Evolutionary conservation across 2,888 invertebrate genomes (phyloP), one percentile per base, ranked within the genome.

Genomic region (Zootermopsis nevadensis): DNA sequence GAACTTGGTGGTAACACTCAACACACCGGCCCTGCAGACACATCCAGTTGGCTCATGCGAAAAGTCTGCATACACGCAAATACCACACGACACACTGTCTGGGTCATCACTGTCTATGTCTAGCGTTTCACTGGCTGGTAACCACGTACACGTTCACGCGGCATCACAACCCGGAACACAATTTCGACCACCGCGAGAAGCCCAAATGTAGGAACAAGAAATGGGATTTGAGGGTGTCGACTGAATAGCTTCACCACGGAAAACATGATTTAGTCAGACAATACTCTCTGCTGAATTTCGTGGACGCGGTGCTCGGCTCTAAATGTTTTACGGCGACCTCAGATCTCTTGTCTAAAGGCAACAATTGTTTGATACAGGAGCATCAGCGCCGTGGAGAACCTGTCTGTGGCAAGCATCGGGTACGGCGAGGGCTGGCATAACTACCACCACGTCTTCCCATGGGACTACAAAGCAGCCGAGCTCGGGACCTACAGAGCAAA

Each of bases 351-450:
- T 60, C 6, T 60, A 60, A 38, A 38, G 4, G 38, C 10, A 48
- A 48, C 42, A 48, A 15, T 48, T 77, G 48, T 27, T 30, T 19
- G 12, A 24, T 88, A 77, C 89, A 95, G 96, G 86, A 90, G 91
- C 88, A 95, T 98, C 87, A 95, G 93, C 88, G 97, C 98, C 0
- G 91, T 92, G 0, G 94, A 98, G 89, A 97, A 96, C 88, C 91
- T 92, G 86, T 90, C 91, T 0, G 97, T 97, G 0, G 93, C 96
- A 0, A 87, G 95, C 0, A 87, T 94, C 33, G 93, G 96, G 0
- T 91, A 95, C 89, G 97, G 97, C 0, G 97, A 97, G 89, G 98
- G 98, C 7, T 98, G 96, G 95, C 98, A 98, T 90, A 98, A 98
- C 90, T 98, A 96, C 89, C 98, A 98, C 89, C 98, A 98, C 89